Evolutionary conservation across 2,113 vertebrate species (phyloP).

Genomic region (Elephas maximus): DNA sequence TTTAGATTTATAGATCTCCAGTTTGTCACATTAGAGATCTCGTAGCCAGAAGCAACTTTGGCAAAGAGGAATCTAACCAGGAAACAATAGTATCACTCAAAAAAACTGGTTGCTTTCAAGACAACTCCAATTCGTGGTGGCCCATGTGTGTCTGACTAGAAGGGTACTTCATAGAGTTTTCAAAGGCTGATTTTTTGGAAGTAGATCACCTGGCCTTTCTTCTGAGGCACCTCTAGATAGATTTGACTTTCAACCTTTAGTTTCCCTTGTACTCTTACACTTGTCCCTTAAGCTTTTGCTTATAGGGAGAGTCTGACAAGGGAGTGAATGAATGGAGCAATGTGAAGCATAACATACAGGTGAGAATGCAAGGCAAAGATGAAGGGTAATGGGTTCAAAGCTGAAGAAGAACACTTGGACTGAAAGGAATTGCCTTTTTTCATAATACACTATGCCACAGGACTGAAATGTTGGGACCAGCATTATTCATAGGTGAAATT

Average conservation of each 20-base stretch:
- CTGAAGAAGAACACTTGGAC: neutral
- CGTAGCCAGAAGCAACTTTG: neutral
- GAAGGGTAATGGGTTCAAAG: neutral
- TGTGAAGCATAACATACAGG: fast-evolving
- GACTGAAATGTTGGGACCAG: neutral
- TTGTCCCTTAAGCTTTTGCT: neutral
- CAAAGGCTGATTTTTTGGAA: neutral
- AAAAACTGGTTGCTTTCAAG: neutral
- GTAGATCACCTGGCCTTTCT: neutral
- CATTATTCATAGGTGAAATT: neutral
- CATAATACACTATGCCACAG: neutral
- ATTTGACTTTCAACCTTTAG: neutral
- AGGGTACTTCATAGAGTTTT: neutral
- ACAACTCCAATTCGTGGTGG: neutral
- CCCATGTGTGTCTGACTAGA: neutral
- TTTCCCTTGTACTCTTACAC: neutral
- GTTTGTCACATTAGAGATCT: neutral
- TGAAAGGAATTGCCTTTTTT: constrained; percentile 15
- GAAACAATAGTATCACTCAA: neutral
- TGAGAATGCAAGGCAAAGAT: neutral
- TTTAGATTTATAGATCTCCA: neutral
- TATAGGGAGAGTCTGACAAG: neutral
- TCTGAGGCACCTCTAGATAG: neutral
- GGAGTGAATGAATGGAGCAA: neutral
- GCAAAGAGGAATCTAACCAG: neutral